These are phyloP conservation scores for Hassar affinis DNA, from an alignment of 2,113 vertebrate genomes.

Conservation along the genomic window DNA sequence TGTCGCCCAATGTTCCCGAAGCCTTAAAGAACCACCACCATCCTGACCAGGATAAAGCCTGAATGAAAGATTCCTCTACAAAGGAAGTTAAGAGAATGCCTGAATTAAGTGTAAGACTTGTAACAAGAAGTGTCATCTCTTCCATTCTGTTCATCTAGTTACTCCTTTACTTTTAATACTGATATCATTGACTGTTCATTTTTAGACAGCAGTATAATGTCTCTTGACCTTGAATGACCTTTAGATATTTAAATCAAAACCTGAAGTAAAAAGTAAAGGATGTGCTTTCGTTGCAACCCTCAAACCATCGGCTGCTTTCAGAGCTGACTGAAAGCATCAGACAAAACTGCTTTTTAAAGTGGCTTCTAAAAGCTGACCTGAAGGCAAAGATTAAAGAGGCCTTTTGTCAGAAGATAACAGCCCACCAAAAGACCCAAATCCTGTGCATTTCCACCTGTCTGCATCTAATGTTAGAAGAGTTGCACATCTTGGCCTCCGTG, in stretches of 20 bases:
- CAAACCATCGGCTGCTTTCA: not conserved
- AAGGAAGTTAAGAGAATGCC: not conserved
- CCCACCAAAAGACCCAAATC: conserved; percentile 23
- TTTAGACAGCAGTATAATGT: not conserved
- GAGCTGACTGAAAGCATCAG: not conserved
- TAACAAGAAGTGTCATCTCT: not conserved
- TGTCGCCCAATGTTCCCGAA: not conserved
- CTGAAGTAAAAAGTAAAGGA: not conserved
- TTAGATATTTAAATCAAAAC: not conserved
- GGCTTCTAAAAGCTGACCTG: conserved; percentile 7
- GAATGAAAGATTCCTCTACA: not conserved
- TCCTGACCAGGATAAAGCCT: not conserved
- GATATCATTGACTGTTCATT: not conserved
- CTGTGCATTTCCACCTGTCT: not conserved
- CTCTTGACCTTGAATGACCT: conserved; percentile 1
- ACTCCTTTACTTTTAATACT: not conserved
- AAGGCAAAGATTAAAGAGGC: not conserved
- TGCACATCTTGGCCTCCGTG: not conserved
- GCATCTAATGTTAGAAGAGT: not conserved
- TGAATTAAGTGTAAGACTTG: not conserved
- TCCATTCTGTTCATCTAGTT: not conserved
- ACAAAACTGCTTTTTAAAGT: conserved; percentile 2
- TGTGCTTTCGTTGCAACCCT: not conserved
- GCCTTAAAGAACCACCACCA: not conserved
- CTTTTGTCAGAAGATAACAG: conserved; percentile 17